Conservation (phyloP, 2,888 invertebrate genomes). For the Meta bourneti region DNA sequence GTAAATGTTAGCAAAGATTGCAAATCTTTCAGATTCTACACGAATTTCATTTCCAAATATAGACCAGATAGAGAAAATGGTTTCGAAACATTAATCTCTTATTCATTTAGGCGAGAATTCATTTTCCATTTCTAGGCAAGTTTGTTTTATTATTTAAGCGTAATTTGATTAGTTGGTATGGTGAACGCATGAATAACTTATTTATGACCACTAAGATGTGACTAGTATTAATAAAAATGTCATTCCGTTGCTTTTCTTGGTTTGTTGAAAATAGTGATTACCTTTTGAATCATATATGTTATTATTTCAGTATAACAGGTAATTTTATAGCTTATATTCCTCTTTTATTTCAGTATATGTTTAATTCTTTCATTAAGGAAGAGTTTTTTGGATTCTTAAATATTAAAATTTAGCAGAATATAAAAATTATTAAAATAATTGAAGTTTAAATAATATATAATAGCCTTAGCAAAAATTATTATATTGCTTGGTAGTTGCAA, state of each 20-base stretch:
- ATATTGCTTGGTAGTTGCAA: too few relatives aligned
- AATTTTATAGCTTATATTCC: too few relatives aligned
- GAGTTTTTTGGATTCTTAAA: too few relatives aligned
- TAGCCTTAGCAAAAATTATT: too few relatives aligned
- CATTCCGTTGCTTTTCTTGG: neutral
- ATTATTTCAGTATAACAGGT: too few relatives aligned
- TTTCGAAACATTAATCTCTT: neutral
- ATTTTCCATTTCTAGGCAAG: neutral
- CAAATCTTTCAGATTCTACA: neutral
- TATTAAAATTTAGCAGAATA: too few relatives aligned
- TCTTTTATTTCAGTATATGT: too few relatives aligned
- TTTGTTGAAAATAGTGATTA: neutral
- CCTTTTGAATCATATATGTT: too few relatives aligned
- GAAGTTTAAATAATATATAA: too few relatives aligned
- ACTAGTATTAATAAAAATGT: neutral
- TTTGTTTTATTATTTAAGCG: neutral
- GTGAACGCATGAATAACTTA: neutral
- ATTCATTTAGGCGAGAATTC: neutral
- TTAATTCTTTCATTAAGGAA: too few relatives aligned
- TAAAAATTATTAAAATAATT: too few relatives aligned
- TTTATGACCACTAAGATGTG: neutral
- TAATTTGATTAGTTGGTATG: neutral
- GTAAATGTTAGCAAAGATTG: neutral
- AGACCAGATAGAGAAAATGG: neutral
- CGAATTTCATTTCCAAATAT: neutral